phyloP scores from a whole-genome alignment of 2,113 vertebrate genomes.

The Fregata magnificens region DNA sequence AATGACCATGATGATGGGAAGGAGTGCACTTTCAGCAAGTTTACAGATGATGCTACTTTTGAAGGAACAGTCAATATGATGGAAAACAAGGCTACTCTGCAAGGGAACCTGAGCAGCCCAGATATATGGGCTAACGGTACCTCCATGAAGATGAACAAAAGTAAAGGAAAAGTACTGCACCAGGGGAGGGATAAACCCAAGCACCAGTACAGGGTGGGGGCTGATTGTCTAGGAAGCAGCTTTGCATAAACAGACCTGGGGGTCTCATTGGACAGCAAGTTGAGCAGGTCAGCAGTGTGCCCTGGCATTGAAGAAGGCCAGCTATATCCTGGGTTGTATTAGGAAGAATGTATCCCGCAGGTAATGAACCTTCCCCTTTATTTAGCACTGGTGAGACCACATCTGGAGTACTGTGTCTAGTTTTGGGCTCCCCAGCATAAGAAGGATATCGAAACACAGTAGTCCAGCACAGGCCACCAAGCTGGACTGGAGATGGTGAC shows the following conservation, averaged over 20 bases:
- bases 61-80: not conserved
- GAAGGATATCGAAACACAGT: not conserved
- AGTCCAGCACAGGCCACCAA: not conserved
- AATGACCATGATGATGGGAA: not conserved
- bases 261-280: not conserved
- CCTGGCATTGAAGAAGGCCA: not conserved
- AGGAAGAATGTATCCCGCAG: not conserved
- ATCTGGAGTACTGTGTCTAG: not conserved
- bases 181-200: not conserved
- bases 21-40: not conserved
- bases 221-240: not conserved
- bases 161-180: not conserved
- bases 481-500: not conserved
- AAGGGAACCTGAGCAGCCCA: not conserved
- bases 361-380: not conserved
- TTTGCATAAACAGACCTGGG: not conserved
- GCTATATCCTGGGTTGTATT: not conserved
- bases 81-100: not conserved
- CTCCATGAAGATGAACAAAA: not conserved
- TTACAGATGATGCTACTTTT: not conserved
- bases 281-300: not conserved
- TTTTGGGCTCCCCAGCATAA: not conserved
- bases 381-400: not conserved
- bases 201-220: not conserved
- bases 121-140: not conserved